Base-by-base conservation (phyloP, 2,797 vertebrate genomes). In the Periophthalmus magnuspinnatus region DNA sequence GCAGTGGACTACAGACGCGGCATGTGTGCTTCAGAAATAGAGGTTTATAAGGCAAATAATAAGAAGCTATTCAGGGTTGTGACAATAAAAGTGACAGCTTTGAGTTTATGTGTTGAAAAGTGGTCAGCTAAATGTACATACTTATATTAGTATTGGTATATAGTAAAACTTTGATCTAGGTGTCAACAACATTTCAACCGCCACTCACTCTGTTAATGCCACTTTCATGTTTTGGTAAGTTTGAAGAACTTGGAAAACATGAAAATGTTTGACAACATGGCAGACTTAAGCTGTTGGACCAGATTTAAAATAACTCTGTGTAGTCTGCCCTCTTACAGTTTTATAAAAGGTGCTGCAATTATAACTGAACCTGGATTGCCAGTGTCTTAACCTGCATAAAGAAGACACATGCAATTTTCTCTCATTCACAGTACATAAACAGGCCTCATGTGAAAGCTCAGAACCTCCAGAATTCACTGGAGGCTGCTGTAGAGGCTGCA, bases 1-100 rank as follows among this genome's bases (percentile, higher is more conserved):
- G 59, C 59, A 54, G 41, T 4, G 41, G 38, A 41, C 38, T 41
- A 41, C 38, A 41, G 0, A 55, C 54, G 10, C 34, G 1, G 38
- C 19, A 38, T 38, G 33, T 36, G 33, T 60, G 32, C 58, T 21
- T n/a, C 6, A 45, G 16, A 45, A 63, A 63, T 8, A 45, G 22
- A 32, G 2, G 22, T 2, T 28, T 63, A 63, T 28, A 41, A 41
- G 10, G 34, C 6, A 61, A 47, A 47, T 47, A 64, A 64, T 64
- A 48, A 63, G 11, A 62, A 47, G 38, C 61, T 64, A 64, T 64
- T 64, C 22, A 28, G 38, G 61, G 41, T 47, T 24, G 22, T 64
- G 61, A 64, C 61, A 64, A 64, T 64, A 64, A 64, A 24, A n/a
- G 8, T n/a, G 17, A 60, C n/a, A 13, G 21, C 5, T 41, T 63